These are phyloP conservation scores for Discoglossus pictus DNA, from an alignment of 2,797 vertebrate species.

Conservation along the genomic window DNA sequence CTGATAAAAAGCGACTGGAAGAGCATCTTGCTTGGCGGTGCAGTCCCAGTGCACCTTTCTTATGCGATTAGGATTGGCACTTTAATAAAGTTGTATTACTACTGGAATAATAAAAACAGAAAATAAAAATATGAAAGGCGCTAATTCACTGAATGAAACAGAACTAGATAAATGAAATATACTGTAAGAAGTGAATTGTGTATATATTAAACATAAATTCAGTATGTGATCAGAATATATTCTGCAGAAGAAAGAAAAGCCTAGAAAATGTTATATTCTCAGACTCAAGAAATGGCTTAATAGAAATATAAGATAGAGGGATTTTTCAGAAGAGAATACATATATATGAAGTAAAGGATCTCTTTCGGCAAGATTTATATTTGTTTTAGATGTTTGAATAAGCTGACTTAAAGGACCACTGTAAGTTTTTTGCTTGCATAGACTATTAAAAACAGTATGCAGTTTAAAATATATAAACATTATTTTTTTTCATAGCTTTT, in stretches of 20 bases:
- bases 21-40: neutral
- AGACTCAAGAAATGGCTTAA: neutral
- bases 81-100: slow-evolving; percentile 36
- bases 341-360: neutral
- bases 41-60: slow-evolving; percentile 16
- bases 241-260: slow-evolving; percentile 18
- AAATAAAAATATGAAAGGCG: slow-evolving; percentile 41
- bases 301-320: too few species aligned
- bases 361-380: too few species aligned
- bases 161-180: slow-evolving; percentile 38
- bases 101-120: slow-evolving; percentile 34
- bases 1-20: slow-evolving; percentile 26
- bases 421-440: too few species aligned
- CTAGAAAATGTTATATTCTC: slow-evolving; percentile 1
- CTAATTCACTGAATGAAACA: slow-evolving; percentile 40
- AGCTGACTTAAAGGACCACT: too few species aligned
- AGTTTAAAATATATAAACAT: too few species aligned
- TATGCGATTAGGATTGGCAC: slow-evolving; percentile 38
- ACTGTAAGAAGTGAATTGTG: slow-evolving; percentile 22
- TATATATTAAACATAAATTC: slow-evolving; percentile 34
- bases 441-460: too few species aligned
- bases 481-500: too few species aligned
- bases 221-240: slow-evolving; percentile 43
- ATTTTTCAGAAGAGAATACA: slow-evolving; percentile 13
- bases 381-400: too few species aligned